Evolutionary conservation across 1,140 invertebrate genomes (phyloP), one percentile per base, ranked within the genome.

Genomic region (Tetragnatha versicolor): DNA sequence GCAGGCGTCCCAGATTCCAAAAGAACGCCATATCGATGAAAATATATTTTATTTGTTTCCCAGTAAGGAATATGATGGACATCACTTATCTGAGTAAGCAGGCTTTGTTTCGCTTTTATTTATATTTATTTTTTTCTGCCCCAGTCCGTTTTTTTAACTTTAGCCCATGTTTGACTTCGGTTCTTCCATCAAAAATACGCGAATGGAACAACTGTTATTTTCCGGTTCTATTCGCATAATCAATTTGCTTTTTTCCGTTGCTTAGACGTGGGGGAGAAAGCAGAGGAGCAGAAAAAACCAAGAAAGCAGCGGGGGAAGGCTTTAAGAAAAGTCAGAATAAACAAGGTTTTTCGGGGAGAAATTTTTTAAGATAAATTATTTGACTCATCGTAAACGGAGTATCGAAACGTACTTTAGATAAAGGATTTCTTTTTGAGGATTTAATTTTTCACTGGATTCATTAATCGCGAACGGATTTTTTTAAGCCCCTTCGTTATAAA

Each of bases 301-400:
- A n/a, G n/a, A n/a, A 29, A 47, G n/a, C 39, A 29, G 33, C 55
- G 29, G 37, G 51, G 42, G 29, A 55, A 65, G 49, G 61, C 60
- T n/a, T 35, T 29, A 12, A n/a, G 60, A 60, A 77, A 77, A 77
- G 60, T 66, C 73, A 65, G 37, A 61, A 42, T 75, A 75, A 75
- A 65, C 73, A 66, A 77, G 73, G 31, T 77, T 66, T 45, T 55
- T 37, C 33, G 39, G 63, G 63, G 60, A 66, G 45, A 29, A 66
- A 45, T 65, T 77, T 77, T 77, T 77, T 55, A 66, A 77, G 73
- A 77, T 77, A 77, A 77, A 77, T 77, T 77, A 77, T 77, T 77
- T 37, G 60, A 66, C 61, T 77, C 42, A 51, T 63, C 42, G 20
- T 65, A 75, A 75, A 63, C 27, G 72, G 58, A 33, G 37, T 58